Evolutionary conservation across 2,888 invertebrate species (phyloP).

Genomic region (Zhuqinia jingwanae): DNA sequence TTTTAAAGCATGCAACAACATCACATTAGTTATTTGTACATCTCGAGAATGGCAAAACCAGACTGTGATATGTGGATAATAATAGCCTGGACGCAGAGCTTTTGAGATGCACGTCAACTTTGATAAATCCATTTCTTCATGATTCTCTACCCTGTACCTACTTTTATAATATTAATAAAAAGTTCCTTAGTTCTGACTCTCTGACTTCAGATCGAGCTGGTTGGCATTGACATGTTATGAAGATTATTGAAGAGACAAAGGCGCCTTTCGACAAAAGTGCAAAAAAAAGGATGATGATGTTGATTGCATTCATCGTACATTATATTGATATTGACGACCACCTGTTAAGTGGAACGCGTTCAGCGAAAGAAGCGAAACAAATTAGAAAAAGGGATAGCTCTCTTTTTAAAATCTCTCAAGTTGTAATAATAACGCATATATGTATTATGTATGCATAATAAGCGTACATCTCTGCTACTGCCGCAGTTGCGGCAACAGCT

Average conservation of each 20-base stretch:
- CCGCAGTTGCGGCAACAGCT: conserved; percentile 34
- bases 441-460: not conserved
- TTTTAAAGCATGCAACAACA: not conserved
- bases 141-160: not conserved
- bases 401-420: conserved; percentile 31
- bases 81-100: not conserved
- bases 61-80: not conserved
- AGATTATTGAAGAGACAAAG: conserved; percentile 5
- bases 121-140: conserved; percentile 43
- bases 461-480: not conserved
- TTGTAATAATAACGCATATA: not conserved
- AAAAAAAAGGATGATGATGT: conserved; percentile 34
- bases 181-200: too few species aligned
- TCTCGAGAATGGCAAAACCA: not conserved
- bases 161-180: too few species aligned
- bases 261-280: conserved; percentile 13
- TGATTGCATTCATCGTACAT: conserved; percentile 47
- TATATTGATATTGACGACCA: conserved; percentile 55
- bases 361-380: conserved; percentile 55
- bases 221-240: conserved; percentile 21
- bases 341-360: conserved; percentile 59
- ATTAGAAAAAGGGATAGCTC: conserved; percentile 37
- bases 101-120: conserved; percentile 11
- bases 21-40: not conserved
- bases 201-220: not conserved